Conservation (phyloP, 2,113 vertebrate species). For the Psittacula cyanocephala region DNA sequence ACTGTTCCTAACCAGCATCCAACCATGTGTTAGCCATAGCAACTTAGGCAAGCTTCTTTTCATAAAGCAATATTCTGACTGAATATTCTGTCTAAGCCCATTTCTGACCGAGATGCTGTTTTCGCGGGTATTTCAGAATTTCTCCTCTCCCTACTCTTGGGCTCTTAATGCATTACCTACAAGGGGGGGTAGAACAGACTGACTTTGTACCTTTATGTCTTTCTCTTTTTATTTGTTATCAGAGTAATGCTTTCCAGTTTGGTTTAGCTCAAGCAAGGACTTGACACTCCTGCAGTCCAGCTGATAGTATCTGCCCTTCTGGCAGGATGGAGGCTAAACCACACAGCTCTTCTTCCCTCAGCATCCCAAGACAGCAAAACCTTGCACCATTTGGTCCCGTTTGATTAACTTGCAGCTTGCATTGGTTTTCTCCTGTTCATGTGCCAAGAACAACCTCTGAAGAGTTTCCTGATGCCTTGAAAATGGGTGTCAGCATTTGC, state of each 20-base stretch:
- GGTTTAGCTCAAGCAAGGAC: neutral
- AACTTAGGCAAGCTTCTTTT: neutral
- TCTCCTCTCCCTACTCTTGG: neutral
- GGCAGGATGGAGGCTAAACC: neutral
- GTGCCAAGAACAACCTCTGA: neutral
- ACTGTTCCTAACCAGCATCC: neutral
- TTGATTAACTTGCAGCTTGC: neutral
- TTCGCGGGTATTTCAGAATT: neutral
- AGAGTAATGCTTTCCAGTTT: neutral
- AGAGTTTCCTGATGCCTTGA: neutral
- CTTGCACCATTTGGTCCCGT: neutral
- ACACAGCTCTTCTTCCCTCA: neutral
- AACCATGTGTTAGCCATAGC: neutral
- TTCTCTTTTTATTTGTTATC: neutral
- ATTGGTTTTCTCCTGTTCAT: neutral
- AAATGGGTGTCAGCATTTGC: neutral
- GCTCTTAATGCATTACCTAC: neutral
- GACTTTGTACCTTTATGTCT: neutral
- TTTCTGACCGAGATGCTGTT: neutral
- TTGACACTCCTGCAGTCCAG: neutral
- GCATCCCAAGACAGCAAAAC: neutral
- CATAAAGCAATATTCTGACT: neutral
- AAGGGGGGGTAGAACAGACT: neutral
- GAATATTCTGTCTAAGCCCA: too few species aligned
- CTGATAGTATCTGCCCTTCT: neutral